Conservation (phyloP, 2,797 vertebrate species). For the Acanthis flammea region DNA sequence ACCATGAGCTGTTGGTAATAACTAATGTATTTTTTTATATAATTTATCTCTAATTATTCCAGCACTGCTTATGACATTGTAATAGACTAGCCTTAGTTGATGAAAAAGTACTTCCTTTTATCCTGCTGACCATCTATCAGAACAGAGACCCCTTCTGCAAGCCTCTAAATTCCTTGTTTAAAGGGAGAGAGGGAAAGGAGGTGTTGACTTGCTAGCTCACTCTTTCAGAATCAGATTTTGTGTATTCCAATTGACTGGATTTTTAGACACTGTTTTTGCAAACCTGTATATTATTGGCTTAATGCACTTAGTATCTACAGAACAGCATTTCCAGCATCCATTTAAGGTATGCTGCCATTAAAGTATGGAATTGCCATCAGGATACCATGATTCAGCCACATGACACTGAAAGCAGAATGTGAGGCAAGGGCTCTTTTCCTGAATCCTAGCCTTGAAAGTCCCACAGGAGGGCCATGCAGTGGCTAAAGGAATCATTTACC, state of each 20-base stretch:
- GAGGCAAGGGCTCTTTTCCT: neutral
- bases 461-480: neutral
- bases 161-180: neutral
- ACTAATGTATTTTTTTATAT: neutral
- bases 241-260: neutral
- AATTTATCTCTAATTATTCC: neutral
- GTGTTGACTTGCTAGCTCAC: neutral
- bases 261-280: neutral
- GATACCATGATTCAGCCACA: neutral
- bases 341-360: neutral
- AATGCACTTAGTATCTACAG: neutral
- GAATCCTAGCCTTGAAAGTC: neutral
- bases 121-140: neutral
- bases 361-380: neutral
- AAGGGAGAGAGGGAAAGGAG: neutral
- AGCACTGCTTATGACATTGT: neutral
- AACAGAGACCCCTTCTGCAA: neutral
- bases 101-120: neutral
- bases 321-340: neutral
- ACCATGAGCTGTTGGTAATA: neutral
- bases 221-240: neutral
- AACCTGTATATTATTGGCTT: neutral
- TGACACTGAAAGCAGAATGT: neutral
- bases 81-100: neutral
- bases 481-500: neutral